A percentile compares a stretch with the other conserved stretches of the same genome.
Conservation (phyloP, 2,888 invertebrate genomes). For the Drosophila prostipennis region DNA sequence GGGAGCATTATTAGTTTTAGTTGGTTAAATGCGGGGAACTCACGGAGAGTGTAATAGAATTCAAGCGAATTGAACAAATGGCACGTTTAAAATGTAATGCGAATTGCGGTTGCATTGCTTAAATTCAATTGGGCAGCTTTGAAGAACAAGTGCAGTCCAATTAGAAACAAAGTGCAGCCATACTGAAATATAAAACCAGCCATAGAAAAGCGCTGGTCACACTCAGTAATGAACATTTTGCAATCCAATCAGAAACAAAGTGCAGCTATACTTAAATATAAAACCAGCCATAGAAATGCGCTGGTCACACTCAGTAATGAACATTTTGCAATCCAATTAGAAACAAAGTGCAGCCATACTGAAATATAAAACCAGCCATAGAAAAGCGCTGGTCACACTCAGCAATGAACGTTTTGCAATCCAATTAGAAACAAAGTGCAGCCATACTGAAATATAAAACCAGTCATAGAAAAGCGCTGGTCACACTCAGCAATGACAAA, state of each 20-base stretch:
- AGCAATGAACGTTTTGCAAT: neutral
- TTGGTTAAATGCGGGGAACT: conserved; percentile 23
- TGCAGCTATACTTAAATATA: neutral
- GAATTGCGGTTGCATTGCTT: conserved; percentile 1
- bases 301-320: too few relatives aligned
- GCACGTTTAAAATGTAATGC: neutral
- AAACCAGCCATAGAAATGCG: neutral
- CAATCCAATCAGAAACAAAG: neutral
- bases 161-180: neutral
- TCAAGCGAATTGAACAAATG: conserved; percentile 7
- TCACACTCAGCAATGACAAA: neutral
- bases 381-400: conserved; percentile 6
- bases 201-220: neutral
- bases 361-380: neutral
- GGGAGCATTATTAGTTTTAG: conserved; percentile 35
- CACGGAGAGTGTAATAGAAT: conserved; percentile 3
- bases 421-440: neutral
- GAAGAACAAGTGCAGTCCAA: neutral
- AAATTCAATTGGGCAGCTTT: neutral
- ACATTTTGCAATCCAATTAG: too few relatives aligned
- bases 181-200: neutral
- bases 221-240: too few relatives aligned
- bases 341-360: neutral
- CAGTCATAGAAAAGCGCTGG: neutral
- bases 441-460: neutral